phyloP scores from a whole-genome alignment of 2,888 invertebrate species.

The Aspidiotus destructor region DNA sequence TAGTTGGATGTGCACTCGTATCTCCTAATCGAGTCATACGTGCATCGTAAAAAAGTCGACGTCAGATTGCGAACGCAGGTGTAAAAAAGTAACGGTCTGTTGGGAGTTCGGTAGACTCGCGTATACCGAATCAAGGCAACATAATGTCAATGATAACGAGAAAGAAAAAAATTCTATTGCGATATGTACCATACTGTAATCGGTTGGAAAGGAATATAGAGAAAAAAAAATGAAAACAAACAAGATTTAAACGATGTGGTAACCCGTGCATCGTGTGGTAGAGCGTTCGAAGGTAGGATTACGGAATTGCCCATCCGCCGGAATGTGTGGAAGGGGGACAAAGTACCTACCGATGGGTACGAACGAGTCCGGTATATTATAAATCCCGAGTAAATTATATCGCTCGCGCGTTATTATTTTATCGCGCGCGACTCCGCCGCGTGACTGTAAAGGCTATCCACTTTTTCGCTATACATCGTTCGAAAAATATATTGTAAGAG shows the following conservation, averaged over 20 bases:
- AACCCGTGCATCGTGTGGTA: constrained; percentile 2
- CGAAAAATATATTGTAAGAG: neutral
- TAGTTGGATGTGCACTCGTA: no score
- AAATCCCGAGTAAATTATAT: constrained; percentile 1
- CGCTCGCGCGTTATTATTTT: neutral
- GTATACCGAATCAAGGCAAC: constrained; percentile 12
- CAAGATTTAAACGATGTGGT: neutral
- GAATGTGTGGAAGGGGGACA: neutral
- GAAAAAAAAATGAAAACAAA: constrained; percentile 7
- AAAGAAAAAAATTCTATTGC: constrained; percentile 10
- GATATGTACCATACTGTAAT: constrained; percentile 1
- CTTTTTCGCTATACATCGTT: constrained; percentile 4
- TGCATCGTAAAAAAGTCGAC: neutral
- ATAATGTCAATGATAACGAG: constrained; percentile 19
- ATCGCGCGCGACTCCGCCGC: neutral
- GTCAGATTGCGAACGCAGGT: constrained; percentile 2
- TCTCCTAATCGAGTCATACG: no score
- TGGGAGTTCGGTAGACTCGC: neutral
- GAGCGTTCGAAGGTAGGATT: constrained; percentile 28
- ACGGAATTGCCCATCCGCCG: constrained; percentile 19
- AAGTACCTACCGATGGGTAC: no score
- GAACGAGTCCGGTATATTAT: no score
- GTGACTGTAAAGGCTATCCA: constrained; percentile 23
- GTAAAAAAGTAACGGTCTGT: neutral
- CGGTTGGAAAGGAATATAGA: neutral